Evolutionary conservation across 2,888 invertebrate genomes (phyloP).

Genomic region (Drosophila formosana): DNA sequence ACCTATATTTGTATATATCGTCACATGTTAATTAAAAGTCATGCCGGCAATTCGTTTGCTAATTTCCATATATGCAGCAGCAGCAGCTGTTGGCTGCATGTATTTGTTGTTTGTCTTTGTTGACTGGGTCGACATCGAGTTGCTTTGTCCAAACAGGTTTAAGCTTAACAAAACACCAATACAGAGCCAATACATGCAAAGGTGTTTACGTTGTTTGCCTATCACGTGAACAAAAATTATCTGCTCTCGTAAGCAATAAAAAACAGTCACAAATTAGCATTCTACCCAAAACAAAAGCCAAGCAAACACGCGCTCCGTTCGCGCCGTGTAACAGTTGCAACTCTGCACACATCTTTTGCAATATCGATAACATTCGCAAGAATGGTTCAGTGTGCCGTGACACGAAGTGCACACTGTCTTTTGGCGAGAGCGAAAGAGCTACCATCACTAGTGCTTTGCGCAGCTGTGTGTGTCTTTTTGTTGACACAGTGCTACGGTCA

Average conservation of each 20-base stretch:
- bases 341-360: conserved; percentile 28
- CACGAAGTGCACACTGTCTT: background rate
- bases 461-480: conserved; percentile 23
- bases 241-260: conserved; percentile 44
- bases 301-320: conserved; percentile 28
- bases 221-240: conserved; percentile 69
- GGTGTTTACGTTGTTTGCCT: conserved; percentile 54
- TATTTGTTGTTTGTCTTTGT: conserved; percentile 42
- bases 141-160: conserved; percentile 76
- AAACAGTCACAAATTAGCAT: conserved; percentile 47
- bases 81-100: conserved; percentile 31
- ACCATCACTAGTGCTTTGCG: conserved; percentile 32
- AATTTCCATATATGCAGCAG: conserved; percentile 61
- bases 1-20: conserved; percentile 13
- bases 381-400: conserved; percentile 8
- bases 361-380: conserved; percentile 39
- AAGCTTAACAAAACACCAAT: conserved; percentile 52
- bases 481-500: conserved; percentile 31
- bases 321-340: conserved; percentile 24
- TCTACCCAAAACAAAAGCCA: conserved; percentile 40
- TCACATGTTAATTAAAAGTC: conserved; percentile 73
- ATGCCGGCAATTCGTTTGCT: conserved; percentile 59
- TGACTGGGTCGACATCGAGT: conserved; percentile 53
- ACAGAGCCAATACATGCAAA: conserved; percentile 47
- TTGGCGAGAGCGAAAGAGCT: background rate